Percentiles rank a stretch among this genome's conserved stretches.
phyloP scores from a whole-genome alignment of 2,888 invertebrate genomes.

The Apamea anceps region DNA sequence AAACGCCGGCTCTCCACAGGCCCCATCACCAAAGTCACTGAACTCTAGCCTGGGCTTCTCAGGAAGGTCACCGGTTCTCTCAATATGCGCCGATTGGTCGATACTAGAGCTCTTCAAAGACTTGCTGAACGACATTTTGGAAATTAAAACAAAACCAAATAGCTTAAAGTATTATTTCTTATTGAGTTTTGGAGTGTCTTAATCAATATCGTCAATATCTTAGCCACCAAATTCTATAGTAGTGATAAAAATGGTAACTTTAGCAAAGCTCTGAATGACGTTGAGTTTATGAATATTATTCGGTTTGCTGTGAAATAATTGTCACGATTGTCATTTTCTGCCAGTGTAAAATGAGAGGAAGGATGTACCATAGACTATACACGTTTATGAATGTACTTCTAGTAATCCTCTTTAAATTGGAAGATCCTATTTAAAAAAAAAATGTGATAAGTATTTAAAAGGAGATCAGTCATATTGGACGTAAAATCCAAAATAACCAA shows the following conservation, averaged over 20 bases:
- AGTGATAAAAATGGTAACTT: background rate
- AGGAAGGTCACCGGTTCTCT: background rate
- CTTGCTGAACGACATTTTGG: constrained; percentile 7
- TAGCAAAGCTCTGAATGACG: constrained; percentile 2
- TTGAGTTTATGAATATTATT: background rate
- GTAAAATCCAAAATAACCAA: no score
- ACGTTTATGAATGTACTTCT: background rate
- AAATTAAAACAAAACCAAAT: background rate
- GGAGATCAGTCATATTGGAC: no score
- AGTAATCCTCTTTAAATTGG: background rate
- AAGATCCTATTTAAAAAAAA: background rate
- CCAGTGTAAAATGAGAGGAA: background rate
- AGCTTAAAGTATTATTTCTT: background rate
- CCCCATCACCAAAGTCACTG: constrained; percentile 53
- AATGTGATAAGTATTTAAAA: background rate
- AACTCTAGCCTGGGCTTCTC: background rate
- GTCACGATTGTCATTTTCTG: background rate
- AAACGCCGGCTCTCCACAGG: constrained; percentile 54
- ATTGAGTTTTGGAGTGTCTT: background rate
- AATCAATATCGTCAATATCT: background rate
- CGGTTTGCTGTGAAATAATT: background rate
- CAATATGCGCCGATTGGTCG: background rate
- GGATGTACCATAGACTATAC: no score
- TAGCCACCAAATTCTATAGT: background rate
- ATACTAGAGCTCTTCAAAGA: background rate